Evolutionary conservation across 2,888 invertebrate genomes (phyloP).

Genomic region (Epiblema foenella): DNA sequence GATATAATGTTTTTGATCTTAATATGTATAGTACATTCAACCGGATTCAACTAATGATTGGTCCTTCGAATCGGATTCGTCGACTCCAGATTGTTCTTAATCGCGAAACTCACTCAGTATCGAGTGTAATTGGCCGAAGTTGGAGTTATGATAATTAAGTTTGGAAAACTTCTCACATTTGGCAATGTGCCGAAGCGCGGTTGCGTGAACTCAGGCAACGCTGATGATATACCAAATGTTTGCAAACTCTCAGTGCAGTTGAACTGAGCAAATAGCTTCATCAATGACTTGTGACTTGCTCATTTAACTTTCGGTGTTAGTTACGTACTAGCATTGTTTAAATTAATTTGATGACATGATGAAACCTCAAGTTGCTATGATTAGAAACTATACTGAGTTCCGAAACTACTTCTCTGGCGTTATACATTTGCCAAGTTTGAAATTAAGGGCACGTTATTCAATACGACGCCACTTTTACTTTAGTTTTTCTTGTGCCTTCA

Average conservation of each 20-base stretch:
- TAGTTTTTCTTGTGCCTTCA: too few species aligned
- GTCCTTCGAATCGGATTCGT: not conserved
- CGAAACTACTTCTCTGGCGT: too few species aligned
- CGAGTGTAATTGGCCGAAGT: constrained; percentile 35
- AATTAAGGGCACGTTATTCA: too few species aligned
- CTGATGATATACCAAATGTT: constrained; percentile 33
- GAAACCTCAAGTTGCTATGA: not conserved
- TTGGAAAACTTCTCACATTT: constrained; percentile 42
- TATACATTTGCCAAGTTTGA: too few species aligned
- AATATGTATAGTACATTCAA: too few species aligned
- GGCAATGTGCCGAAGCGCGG: constrained; percentile 36
- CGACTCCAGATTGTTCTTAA: not conserved
- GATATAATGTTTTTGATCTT: too few species aligned
- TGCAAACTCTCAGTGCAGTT: constrained; percentile 38
- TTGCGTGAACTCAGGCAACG: constrained; percentile 29
- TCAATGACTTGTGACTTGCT: constrained; percentile 20
- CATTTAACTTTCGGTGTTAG: constrained; percentile 22
- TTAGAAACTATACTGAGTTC: not conserved
- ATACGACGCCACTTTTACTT: too few species aligned
- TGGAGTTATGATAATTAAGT: constrained; percentile 43
- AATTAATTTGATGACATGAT: not conserved
- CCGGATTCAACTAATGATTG: not conserved
- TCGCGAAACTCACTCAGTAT: constrained; percentile 27
- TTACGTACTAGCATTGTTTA: constrained; percentile 12
- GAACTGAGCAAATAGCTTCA: constrained; percentile 35